Conservation (phyloP, 2,797 vertebrate species). For the Ficedula albicollis region DNA sequence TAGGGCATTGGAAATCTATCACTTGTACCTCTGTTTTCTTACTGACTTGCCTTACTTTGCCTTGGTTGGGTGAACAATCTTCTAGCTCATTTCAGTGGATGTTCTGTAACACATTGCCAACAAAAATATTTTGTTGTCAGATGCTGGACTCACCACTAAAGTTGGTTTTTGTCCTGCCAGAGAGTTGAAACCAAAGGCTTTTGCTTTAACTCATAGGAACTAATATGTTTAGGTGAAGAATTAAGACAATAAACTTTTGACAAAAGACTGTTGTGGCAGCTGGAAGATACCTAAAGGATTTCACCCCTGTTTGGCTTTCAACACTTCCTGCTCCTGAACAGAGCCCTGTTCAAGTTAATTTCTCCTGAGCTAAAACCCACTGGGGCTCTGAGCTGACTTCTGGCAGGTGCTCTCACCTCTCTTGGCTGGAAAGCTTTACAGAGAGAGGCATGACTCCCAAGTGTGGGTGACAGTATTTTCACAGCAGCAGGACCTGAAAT, state of each 20-base stretch:
- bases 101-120: neutral
- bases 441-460: neutral
- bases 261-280: neutral
- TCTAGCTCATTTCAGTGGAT: neutral
- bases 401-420: neutral
- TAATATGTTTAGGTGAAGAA: neutral
- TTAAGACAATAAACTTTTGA: neutral
- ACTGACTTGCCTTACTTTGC: neutral
- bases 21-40: neutral
- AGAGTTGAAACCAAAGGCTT: neutral
- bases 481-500: slow-evolving; percentile 21
- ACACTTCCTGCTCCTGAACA: neutral
- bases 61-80: neutral
- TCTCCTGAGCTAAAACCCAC: neutral
- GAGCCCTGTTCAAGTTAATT: neutral
- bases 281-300: neutral
- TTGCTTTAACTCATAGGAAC: neutral
- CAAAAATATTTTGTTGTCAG: neutral
- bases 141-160: neutral
- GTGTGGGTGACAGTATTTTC: neutral
- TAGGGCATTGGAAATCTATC: neutral
- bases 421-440: neutral
- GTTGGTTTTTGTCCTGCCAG: neutral
- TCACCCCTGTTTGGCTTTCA: neutral
- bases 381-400: neutral